Evolutionary conservation across 2,888 invertebrate genomes (phyloP).

Genomic region (Dolomedes plantarius): DNA sequence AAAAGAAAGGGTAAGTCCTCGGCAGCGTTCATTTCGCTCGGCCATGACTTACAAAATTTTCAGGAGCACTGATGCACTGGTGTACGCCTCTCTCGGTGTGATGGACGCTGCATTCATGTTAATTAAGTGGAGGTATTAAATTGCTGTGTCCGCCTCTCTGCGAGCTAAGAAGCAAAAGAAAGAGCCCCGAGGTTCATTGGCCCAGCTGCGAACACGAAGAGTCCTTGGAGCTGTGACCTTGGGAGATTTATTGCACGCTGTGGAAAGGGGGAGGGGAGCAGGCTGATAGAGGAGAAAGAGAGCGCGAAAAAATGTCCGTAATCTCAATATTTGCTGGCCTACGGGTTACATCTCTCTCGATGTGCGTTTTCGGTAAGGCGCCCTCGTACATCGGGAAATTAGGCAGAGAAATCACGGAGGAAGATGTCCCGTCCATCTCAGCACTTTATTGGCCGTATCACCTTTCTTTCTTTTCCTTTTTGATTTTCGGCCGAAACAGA

Average conservation of each 20-base stretch:
- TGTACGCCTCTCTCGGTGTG: not conserved
- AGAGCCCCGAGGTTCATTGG: constrained; percentile 8
- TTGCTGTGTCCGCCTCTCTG: constrained; percentile 1
- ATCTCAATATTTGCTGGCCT: constrained; percentile 13
- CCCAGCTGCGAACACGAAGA: constrained; percentile 11
- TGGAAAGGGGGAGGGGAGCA: not conserved
- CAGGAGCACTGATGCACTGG: not conserved
- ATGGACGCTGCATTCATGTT: constrained; percentile 20
- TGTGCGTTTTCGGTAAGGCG: not conserved
- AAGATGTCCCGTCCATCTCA: no score
- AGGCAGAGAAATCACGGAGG: no score
- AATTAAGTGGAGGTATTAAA: constrained; percentile 9
- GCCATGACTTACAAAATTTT: constrained; percentile 5
- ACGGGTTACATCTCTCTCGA: not conserved
- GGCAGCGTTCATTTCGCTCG: constrained; percentile 2
- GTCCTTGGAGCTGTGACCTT: constrained; percentile 57
- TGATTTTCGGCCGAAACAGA: no score
- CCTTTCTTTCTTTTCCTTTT: no score
- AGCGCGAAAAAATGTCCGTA: not conserved
- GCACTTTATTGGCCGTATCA: no score
- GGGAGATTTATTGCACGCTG: constrained; percentile 32
- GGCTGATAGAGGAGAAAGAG: no score
- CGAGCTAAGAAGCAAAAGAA: constrained; percentile 1
- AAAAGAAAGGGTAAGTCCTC: no score
- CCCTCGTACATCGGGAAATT: not conserved